phyloP scores from a whole-genome alignment of 23 tunicate species.

The Botrylloides violaceus region DNA sequence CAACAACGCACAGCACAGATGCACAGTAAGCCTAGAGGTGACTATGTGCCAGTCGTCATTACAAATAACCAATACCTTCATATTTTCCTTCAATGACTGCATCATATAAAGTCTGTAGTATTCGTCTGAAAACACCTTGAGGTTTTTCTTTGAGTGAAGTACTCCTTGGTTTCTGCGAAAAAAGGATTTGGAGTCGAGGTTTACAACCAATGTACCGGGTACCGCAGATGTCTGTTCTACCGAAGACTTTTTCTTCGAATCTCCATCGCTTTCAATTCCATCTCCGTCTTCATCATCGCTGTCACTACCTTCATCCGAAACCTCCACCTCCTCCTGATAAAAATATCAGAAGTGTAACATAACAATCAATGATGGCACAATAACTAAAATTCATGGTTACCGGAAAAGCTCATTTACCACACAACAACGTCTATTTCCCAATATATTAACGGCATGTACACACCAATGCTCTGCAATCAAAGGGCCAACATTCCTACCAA shows the following conservation, averaged over 20 bases:
- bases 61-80: too few species aligned
- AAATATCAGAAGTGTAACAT: too few species aligned
- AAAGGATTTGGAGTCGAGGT: neutral
- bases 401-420: too few species aligned
- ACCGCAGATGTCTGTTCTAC: neutral
- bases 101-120: constrained; percentile 39
- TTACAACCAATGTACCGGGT: neutral
- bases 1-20: too few species aligned
- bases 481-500: too few species aligned
- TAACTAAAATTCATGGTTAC: too few species aligned
- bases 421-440: too few species aligned
- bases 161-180: constrained; percentile 5
- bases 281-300: neutral
- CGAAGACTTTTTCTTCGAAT: neutral
- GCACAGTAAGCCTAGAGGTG: too few species aligned
- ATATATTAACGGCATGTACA: too few species aligned
- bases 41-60: too few species aligned
- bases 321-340: constrained; percentile 3
- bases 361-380: too few species aligned
- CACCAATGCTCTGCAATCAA: too few species aligned
- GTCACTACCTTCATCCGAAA: neutral
- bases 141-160: constrained; percentile 10
- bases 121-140: constrained; percentile 18
- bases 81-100: constrained; percentile 49
- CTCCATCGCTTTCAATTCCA: neutral